Base-by-base conservation (phyloP, 2,797 vertebrate species). In the Gobio occitaniae region DNA sequence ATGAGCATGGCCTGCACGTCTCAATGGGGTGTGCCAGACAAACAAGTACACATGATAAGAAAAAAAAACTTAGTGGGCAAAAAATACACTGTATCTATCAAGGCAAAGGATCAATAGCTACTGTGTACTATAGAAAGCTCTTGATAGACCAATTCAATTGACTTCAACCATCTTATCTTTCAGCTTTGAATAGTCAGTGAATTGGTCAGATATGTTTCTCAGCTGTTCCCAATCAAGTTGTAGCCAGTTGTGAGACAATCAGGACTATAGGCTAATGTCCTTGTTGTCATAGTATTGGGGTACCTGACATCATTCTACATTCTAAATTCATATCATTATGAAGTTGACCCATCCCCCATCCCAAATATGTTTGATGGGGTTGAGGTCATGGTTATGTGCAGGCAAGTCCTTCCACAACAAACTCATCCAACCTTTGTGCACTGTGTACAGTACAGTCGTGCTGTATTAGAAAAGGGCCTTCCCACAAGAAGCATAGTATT, bases 41-140 rank as follows among this genome's bases (percentile, higher is more conserved):
- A 83, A 83, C 81, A 83, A 54, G 36, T 41, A 6, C 7, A 29
- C 17, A 11, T 52, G 82, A 66, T 76, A 83, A 76, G 47, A 52
- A 61, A 68, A 8, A 82, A 8, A 82, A 36, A 11, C 61, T 11
- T 13, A 54, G 21, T 77, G 21, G 61, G 54, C 72, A 54, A 54
- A 66, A 66, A 63, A 25, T 19, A 41, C 38, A 41, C 6, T 41
- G 3, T 59, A 21, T 61, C n/a, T 47, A 16, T 54, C 8, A 41
- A 17, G 6, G 15, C 36, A 44, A 56, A 12, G 10, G 50, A 19
- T 4, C n/a, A 10, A 25, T 69, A 36, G 11, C 19, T 54, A n/a
- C 36, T 25, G 15, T 68, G 63, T 44, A 50, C 16, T 19, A 36
- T 44, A 75, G 70, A 63, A 77, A 76, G 44, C 47, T 54, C 16